A percentile compares a stretch with the other conserved stretches of the same genome.
These are phyloP conservation scores for Scomber japonicus DNA, from an alignment of 2,113 vertebrate genomes.

Conservation along the genomic window DNA sequence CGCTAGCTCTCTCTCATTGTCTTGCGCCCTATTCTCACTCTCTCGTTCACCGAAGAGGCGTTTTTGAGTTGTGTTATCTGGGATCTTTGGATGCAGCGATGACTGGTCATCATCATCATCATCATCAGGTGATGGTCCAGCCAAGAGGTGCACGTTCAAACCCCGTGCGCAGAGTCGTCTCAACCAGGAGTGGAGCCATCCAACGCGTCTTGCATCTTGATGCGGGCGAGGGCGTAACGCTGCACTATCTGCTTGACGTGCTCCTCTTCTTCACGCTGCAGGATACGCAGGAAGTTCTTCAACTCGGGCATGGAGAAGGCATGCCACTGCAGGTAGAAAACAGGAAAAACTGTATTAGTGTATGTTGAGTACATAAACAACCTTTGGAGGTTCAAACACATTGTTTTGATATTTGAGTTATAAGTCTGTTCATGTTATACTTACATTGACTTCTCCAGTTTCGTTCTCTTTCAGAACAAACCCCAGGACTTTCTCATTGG, in stretches of 20 bases:
- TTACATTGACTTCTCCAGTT: slow-evolving; percentile 96
- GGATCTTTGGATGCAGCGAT: slow-evolving; percentile 73
- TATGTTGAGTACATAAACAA: not conserved
- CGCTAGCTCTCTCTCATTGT: slow-evolving; percentile 75
- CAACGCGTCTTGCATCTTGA: slow-evolving; percentile 90
- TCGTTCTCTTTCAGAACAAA: slow-evolving; percentile 97
- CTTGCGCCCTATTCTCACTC: slow-evolving; percentile 72
- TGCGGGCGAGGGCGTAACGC: slow-evolving; percentile 89
- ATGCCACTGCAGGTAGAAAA: slow-evolving; percentile 87
- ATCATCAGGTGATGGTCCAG: slow-evolving; percentile 52
- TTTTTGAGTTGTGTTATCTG: slow-evolving; percentile 63
- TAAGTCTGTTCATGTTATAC: slow-evolving; percentile 64
- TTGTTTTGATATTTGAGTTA: not conserved
- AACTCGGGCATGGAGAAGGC: slow-evolving; percentile 94
- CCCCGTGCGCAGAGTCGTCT: slow-evolving; percentile 53
- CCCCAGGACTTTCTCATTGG: slow-evolving; percentile 92
- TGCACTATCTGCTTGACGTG: slow-evolving; percentile 91
- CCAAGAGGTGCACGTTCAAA: slow-evolving; percentile 59
- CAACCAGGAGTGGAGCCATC: slow-evolving; percentile 88
- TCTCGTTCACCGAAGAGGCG: slow-evolving; percentile 78
- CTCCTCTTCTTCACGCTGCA: slow-evolving; percentile 94
- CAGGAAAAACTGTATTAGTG: not conserved
- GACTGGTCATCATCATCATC: slow-evolving; percentile 48
- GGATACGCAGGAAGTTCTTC: slow-evolving; percentile 93
- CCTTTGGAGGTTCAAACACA: not conserved